Conservation (phyloP, 92 coral and sea anemone genomes). For the Siderastrea radians region DNA sequence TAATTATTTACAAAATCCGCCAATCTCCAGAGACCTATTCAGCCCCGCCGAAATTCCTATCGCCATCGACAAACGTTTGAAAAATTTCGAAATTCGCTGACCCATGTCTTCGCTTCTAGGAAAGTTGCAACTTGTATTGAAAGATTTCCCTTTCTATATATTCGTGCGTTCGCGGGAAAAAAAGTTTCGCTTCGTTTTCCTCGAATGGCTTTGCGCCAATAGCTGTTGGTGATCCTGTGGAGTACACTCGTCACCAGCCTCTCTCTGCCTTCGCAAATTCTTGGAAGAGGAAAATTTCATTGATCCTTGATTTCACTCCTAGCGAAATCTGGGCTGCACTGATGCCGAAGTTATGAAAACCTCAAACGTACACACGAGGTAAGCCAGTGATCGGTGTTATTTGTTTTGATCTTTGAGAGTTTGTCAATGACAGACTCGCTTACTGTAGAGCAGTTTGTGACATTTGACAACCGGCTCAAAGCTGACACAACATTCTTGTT, state of each 20-base stretch:
- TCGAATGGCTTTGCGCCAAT: background rate
- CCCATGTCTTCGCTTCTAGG: too few species aligned
- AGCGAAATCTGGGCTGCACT: too few species aligned
- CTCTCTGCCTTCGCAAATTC: background rate
- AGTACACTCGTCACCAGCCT: background rate
- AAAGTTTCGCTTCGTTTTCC: background rate
- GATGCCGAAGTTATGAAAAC: background rate
- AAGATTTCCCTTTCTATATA: too few species aligned
- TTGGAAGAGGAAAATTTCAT: background rate
- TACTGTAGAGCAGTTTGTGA: background rate
- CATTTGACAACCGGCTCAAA: conserved; percentile 8
- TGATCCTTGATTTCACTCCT: background rate
- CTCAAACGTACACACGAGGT: background rate
- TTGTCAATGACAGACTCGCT: background rate
- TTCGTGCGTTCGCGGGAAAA: background rate
- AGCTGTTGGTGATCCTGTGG: background rate
- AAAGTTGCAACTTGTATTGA: too few species aligned
- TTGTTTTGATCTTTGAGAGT: background rate
- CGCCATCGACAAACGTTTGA: too few species aligned
- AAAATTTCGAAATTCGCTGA: too few species aligned
- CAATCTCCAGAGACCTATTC: too few species aligned
- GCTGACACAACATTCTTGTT: background rate
- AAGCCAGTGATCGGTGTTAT: background rate
- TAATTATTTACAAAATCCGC: too few species aligned
- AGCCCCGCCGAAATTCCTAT: too few species aligned